Evolutionary conservation across 2,113 vertebrate genomes (phyloP).

Genomic region (Barnardius zonarius): DNA sequence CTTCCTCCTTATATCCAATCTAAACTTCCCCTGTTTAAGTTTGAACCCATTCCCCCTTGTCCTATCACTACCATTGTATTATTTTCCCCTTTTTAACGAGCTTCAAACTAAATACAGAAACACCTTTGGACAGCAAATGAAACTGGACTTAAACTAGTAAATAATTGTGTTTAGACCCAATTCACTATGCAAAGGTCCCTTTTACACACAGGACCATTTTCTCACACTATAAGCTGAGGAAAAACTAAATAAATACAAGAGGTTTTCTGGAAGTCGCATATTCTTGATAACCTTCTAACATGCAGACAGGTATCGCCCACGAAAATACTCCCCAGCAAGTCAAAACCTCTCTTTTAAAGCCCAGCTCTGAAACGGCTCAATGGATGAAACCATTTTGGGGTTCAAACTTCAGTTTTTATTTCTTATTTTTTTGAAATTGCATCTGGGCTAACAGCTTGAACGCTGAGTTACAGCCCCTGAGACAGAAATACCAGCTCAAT

Average conservation of each 20-base stretch:
- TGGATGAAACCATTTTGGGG: background rate
- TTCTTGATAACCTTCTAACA: background rate
- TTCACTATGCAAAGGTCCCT: background rate
- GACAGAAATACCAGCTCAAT: constrained; percentile 59
- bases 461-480: constrained; percentile 29
- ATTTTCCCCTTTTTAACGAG: background rate
- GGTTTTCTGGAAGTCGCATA: background rate
- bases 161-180: background rate
- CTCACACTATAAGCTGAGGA: background rate
- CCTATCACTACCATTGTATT: no score
- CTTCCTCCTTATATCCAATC: no score
- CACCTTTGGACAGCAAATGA: background rate
- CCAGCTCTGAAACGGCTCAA: constrained; percentile 5
- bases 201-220: fast-evolving
- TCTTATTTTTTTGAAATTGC: background rate
- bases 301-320: background rate
- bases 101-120: background rate
- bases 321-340: background rate
- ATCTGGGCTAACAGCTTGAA: constrained; percentile 61
- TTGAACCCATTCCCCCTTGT: no score
- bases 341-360: background rate
- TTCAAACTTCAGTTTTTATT: background rate
- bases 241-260: background rate
- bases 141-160: background rate
- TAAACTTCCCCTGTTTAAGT: no score